Conservation (phyloP, 2,113 vertebrate species). For the Megalops atlanticus region DNA sequence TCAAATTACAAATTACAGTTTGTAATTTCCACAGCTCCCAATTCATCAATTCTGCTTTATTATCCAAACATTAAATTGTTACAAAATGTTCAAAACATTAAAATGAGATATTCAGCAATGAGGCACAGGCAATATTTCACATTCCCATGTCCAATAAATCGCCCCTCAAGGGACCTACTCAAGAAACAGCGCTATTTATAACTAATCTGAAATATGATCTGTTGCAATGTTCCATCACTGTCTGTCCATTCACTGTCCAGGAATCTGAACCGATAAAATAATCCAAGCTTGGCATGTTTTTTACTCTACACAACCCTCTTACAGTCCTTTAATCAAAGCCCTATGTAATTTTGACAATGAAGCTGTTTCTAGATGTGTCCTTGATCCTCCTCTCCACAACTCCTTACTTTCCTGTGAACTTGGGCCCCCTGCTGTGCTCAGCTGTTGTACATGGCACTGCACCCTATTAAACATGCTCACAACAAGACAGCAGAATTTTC, state of each 20-base stretch:
- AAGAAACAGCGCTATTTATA: background rate
- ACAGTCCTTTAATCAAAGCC: constrained; percentile 9
- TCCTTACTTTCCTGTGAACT: background rate
- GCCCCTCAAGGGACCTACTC: background rate
- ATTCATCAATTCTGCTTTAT: background rate
- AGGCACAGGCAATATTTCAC: background rate
- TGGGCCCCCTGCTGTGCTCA: background rate
- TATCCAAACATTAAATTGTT: background rate
- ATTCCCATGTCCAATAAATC: background rate
- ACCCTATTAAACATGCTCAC: background rate
- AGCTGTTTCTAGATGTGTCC: constrained; percentile 1
- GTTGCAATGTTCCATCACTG: background rate
- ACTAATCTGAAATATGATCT: background rate
- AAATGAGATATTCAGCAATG: background rate
- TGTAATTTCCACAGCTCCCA: background rate
- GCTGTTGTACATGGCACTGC: background rate
- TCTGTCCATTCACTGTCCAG: background rate
- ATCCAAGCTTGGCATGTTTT: background rate
- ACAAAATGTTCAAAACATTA: background rate
- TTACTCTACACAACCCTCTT: background rate
- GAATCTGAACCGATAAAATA: background rate
- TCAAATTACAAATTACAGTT: too few species aligned
- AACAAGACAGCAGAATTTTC: too few species aligned
- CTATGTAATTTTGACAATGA: background rate
- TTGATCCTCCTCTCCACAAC: constrained; percentile 3